Conservation (phyloP, 2,113 vertebrate genomes). For the Cathartes aura region DNA sequence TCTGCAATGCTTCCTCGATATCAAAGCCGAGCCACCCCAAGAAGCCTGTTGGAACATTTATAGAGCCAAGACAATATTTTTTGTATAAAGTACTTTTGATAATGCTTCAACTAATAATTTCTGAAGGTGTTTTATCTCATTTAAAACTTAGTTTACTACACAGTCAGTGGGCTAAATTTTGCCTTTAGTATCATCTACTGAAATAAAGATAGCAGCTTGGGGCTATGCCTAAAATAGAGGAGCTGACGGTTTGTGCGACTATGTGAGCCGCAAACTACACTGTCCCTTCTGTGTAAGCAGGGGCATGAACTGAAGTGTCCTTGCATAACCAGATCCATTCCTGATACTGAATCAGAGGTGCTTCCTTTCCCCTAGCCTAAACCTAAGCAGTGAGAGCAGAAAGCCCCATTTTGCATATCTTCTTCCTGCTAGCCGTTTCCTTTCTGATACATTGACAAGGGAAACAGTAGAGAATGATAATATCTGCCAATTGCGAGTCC, state of each 20-base stretch:
- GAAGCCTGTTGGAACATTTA: slow-evolving; percentile 80
- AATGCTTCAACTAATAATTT: not conserved
- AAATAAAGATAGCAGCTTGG: not conserved
- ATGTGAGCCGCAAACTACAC: not conserved
- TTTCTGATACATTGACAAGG: not conserved
- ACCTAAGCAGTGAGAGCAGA: not conserved
- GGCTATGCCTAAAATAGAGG: not conserved
- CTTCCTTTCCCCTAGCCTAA: not conserved
- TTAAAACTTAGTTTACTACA: not conserved
- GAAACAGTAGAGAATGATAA: not conserved
- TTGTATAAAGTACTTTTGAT: not conserved
- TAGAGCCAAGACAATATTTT: not conserved
- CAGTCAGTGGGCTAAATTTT: not conserved
- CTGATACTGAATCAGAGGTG: not conserved
- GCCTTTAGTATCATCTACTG: not conserved
- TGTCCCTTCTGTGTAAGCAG: not conserved
- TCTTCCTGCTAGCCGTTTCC: not conserved
- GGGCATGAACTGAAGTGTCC: not conserved
- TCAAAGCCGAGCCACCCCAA: slow-evolving; percentile 86
- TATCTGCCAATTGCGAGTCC: not conserved
- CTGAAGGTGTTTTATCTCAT: not conserved
- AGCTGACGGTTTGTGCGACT: not conserved
- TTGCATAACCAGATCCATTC: not conserved
- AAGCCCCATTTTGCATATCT: not conserved
- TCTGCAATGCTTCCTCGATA: slow-evolving; percentile 79